phyloP scores from a whole-genome alignment of 1,140 invertebrate genomes.

The Tribolium madens region DNA sequence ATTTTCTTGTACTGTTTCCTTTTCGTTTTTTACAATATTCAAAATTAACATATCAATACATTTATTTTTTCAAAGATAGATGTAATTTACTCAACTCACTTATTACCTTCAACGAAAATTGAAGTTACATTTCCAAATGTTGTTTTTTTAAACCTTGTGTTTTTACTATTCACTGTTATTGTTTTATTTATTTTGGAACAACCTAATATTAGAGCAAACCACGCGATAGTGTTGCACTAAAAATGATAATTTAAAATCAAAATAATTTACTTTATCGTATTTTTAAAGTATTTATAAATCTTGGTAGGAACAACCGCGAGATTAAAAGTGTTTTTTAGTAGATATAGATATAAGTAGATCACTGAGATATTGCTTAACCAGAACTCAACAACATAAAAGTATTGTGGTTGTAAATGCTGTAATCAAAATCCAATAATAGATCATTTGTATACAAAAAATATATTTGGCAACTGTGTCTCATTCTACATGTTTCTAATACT shows the following conservation, averaged over 20 bases:
- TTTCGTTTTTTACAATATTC: background rate
- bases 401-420: background rate
- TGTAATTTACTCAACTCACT: background rate
- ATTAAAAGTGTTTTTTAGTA: background rate
- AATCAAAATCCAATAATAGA: slow-evolving; percentile 2
- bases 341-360: background rate
- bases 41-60: too few relatives aligned
- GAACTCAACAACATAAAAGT: background rate
- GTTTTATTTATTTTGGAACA: slow-evolving; percentile 1
- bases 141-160: background rate
- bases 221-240: background rate
- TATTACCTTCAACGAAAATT: background rate
- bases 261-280: slow-evolving; percentile 13
- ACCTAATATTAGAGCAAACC: background rate
- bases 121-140: background rate
- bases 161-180: background rate
- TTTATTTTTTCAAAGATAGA: background rate
- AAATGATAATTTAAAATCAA: slow-evolving; percentile 6
- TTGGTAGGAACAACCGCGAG: background rate
- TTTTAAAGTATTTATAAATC: background rate
- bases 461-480: slow-evolving; percentile 13
- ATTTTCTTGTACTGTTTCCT: background rate
- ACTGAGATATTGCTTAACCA: background rate
- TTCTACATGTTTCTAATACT: slow-evolving; percentile 6
- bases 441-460: slow-evolving; percentile 1